Conservation (phyloP, 1,140 invertebrate genomes). For the Drosophila ficusphila region DNA sequence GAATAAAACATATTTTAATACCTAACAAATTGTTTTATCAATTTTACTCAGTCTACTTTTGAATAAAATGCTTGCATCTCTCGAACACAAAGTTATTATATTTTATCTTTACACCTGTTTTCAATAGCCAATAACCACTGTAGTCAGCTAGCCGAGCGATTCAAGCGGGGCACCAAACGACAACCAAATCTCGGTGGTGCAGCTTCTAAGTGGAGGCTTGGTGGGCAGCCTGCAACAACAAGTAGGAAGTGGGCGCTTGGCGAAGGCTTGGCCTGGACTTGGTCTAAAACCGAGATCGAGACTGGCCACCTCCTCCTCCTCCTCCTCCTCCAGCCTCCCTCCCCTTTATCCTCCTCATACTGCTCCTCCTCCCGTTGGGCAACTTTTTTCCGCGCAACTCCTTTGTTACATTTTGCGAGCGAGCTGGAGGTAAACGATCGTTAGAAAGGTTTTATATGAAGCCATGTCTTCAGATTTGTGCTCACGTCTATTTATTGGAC, state of each 20-base stretch:
- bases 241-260: constrained; percentile 79
- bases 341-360: background rate
- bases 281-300: constrained; percentile 42
- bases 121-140: background rate
- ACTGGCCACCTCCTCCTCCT: constrained; percentile 28
- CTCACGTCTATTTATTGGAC: constrained; percentile 80
- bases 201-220: constrained; percentile 36
- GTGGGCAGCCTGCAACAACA: constrained; percentile 51
- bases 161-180: constrained; percentile 9
- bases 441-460: constrained; percentile 80
- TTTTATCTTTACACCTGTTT: too few relatives aligned
- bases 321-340: constrained; percentile 3
- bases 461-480: constrained; percentile 71
- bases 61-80: too few relatives aligned
- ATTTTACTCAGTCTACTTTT: too few relatives aligned
- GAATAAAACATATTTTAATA: too few relatives aligned
- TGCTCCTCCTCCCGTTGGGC: constrained; percentile 42
- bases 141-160: background rate
- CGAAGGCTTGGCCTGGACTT: constrained; percentile 67
- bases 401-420: constrained; percentile 78
- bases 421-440: constrained; percentile 80
- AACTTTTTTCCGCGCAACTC: constrained; percentile 67
- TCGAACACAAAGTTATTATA: too few relatives aligned
- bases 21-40: too few relatives aligned
- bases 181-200: constrained; percentile 56